Conservation (phyloP, 2,797 vertebrate species). For the Staurois parvus region DNA sequence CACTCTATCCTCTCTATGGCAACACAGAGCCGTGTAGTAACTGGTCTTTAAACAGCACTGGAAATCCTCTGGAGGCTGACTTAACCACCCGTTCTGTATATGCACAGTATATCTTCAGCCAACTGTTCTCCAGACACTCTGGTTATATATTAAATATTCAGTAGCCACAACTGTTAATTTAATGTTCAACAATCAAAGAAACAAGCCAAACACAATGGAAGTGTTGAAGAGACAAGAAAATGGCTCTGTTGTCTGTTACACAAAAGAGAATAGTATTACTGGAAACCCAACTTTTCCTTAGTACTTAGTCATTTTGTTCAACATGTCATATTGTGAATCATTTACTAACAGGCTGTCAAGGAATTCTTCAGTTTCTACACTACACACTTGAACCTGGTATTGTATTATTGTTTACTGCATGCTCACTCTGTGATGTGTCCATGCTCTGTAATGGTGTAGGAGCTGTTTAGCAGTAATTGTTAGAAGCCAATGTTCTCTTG, state of each 20-base stretch:
- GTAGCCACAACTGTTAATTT: constrained; percentile 29
- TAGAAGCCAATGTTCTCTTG: too few relatives aligned
- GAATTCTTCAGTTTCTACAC: too few relatives aligned
- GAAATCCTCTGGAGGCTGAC: background rate
- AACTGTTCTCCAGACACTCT: constrained; percentile 13
- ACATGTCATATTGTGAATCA: too few relatives aligned
- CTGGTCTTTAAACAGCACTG: background rate
- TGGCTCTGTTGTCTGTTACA: background rate
- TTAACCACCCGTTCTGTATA: background rate
- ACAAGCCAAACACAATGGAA: background rate
- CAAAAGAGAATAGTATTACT: background rate
- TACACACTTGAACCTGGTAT: too few relatives aligned
- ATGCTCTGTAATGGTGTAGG: too few relatives aligned
- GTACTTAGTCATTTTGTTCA: background rate
- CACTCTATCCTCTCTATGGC: too few relatives aligned
- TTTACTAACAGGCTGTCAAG: too few relatives aligned
- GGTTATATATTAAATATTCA: constrained; percentile 36
- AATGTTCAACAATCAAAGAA: constrained; percentile 25
- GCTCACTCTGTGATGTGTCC: too few relatives aligned
- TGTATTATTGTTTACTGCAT: too few relatives aligned
- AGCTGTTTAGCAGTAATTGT: too few relatives aligned
- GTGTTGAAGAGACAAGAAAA: background rate
- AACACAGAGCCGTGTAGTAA: background rate
- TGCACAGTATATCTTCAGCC: background rate
- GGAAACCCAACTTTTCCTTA: constrained; percentile 3